phyloP scores from a whole-genome alignment of 2,113 vertebrate species.

The Grantiella picta region DNA sequence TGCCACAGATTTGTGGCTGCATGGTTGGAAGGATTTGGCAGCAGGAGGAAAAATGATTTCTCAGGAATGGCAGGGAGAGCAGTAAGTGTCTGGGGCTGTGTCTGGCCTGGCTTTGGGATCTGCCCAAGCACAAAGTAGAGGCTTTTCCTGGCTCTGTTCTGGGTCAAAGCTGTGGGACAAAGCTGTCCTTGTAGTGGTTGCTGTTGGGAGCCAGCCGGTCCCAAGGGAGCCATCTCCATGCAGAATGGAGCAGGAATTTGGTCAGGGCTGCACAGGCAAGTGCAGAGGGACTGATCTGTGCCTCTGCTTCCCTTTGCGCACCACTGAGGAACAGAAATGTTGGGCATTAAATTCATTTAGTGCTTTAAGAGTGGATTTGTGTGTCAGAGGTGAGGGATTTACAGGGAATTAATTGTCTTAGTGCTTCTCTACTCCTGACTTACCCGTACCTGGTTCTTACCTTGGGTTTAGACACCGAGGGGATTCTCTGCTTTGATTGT shows the following conservation, averaged over 20 bases:
- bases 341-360: rapidly evolving
- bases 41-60: not conserved
- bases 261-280: not conserved
- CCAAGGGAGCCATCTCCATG: not conserved
- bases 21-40: not conserved
- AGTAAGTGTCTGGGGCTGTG: not conserved
- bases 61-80: not conserved
- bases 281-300: rapidly evolving
- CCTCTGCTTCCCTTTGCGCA: not conserved
- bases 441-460: rapidly evolving
- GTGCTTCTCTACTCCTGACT: not conserved
- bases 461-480: not conserved
- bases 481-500: not conserved
- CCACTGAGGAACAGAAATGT: rapidly evolving
- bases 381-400: not conserved
- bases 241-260: rapidly evolving
- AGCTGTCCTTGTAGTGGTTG: not conserved
- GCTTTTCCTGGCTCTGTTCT: not conserved
- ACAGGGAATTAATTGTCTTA: not conserved
- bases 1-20: not conserved
- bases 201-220: not conserved
- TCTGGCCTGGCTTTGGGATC: not conserved
- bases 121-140: not conserved
- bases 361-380: not conserved
- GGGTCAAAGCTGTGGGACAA: not conserved